Evolutionary conservation across 35 echinoderm and acorn worm species (phyloP).

Genomic region (Stichopus chloronotus): DNA sequence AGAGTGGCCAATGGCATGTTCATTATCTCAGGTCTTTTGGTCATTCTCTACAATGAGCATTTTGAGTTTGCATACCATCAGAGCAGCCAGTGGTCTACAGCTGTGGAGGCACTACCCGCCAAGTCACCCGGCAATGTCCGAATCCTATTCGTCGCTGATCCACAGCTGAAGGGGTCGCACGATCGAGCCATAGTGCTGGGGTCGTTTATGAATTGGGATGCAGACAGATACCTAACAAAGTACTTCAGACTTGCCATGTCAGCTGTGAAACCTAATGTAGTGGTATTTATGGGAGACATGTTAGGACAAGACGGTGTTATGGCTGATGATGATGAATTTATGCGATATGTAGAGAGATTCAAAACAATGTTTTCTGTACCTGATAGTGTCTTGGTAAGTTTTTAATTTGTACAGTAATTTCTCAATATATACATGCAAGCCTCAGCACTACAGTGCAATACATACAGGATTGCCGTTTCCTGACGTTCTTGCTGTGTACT

Average conservation of each 20-base stretch:
- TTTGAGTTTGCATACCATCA: constrained; percentile 38
- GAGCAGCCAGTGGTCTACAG: constrained; percentile 26
- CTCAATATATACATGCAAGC: too few species aligned
- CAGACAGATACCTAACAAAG: constrained; percentile 39
- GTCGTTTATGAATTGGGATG: constrained; percentile 47
- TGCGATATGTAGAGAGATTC: constrained; percentile 2
- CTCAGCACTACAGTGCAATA: too few species aligned
- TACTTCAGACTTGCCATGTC: constrained; percentile 36
- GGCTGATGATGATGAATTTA: background rate
- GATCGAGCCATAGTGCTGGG: constrained; percentile 8
- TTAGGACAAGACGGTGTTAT: constrained; percentile 8
- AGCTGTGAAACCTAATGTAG: constrained; percentile 37
- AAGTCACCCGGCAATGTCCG: constrained; percentile 1
- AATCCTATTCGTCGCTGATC: constrained; percentile 52
- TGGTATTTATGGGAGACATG: constrained; percentile 59
- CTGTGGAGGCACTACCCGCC: background rate
- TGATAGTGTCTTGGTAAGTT: constrained; percentile 46
- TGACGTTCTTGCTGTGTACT: too few species aligned
- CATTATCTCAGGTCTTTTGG: constrained; percentile 5
- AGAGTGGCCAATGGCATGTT: constrained; percentile 17
- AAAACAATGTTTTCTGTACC: constrained; percentile 18
- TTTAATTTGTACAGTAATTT: background rate
- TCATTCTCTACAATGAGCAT: constrained; percentile 43
- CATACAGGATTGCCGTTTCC: too few species aligned
- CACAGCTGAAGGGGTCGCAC: constrained; percentile 12